phyloP scores from a whole-genome alignment of 2,888 invertebrate genomes.

The Latrodectus elegans region DNA sequence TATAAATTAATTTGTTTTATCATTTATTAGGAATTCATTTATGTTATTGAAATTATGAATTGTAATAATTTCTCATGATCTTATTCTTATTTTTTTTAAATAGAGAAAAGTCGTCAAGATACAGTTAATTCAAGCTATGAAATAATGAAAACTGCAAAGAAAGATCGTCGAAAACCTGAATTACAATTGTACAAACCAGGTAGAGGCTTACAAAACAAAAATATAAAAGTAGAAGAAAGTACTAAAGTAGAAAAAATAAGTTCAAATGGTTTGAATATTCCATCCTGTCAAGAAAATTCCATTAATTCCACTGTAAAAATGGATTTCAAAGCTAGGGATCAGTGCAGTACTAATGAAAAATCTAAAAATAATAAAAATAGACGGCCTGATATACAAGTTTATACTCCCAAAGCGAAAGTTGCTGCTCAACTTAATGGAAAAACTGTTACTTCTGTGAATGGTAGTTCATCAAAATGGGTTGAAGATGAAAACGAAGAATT shows the following conservation, averaged over 20 bases:
- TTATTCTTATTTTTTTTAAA: constrained; percentile 3
- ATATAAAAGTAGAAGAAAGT: constrained; percentile 22
- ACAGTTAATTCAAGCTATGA: background rate
- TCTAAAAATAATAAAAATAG: constrained; percentile 35
- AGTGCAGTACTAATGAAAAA: background rate
- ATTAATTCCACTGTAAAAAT: background rate
- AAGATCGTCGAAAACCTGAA: constrained; percentile 76
- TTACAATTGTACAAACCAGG: constrained; percentile 85
- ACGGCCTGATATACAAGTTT: constrained; percentile 60
- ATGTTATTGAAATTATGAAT: no score
- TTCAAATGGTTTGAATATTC: no score
- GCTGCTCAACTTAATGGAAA: constrained; percentile 20
- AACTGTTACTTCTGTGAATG: background rate
- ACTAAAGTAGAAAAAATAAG: background rate
- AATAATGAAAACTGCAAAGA: background rate
- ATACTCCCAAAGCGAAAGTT: constrained; percentile 56
- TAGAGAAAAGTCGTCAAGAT: constrained; percentile 13
- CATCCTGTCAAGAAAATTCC: background rate
- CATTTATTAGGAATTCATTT: no score
- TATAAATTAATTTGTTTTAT: no score
- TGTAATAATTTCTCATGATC: background rate
- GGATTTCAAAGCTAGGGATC: background rate
- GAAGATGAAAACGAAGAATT: background rate
- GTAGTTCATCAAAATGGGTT: no score
- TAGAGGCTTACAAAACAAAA: constrained; percentile 79